These are phyloP conservation scores for Whitmania pigra DNA, from an alignment of 1,140 invertebrate genomes.

Conservation along the genomic window DNA sequence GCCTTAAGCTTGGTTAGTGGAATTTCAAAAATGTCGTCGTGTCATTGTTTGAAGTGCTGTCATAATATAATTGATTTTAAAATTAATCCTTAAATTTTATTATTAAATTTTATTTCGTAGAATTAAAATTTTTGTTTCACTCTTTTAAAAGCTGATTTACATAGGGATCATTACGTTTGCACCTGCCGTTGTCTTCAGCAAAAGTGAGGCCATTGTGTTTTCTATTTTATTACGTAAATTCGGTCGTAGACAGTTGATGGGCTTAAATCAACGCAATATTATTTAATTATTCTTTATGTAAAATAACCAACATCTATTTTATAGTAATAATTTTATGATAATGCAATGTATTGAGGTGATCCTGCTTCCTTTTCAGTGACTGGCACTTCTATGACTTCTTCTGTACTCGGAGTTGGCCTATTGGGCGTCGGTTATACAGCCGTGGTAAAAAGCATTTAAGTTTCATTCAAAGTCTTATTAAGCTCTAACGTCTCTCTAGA, in stretches of 20 bases:
- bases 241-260: neutral
- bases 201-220: conserved; percentile 16
- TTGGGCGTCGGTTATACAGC: conserved; percentile 70
- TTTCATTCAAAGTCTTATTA: too few species aligned
- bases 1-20: conserved; percentile 15
- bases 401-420: conserved; percentile 44
- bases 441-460: conserved; percentile 46
- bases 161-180: conserved; percentile 15
- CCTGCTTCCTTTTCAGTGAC: conserved; percentile 29
- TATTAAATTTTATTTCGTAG: neutral
- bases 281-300: neutral
- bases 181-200: conserved; percentile 15
- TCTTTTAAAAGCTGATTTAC: conserved; percentile 10
- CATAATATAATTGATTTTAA: neutral
- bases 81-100: too few species aligned
- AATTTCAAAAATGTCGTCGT: neutral
- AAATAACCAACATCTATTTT: neutral
- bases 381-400: conserved; percentile 10
- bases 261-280: neutral
- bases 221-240: neutral
- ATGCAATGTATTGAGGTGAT: neutral
- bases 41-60: neutral
- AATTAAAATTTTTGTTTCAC: neutral
- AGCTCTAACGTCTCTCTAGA: too few species aligned
- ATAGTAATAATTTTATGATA: neutral